Evolutionary conservation across 2,113 vertebrate genomes (phyloP).

Genomic region (Ranitomeya imitator): DNA sequence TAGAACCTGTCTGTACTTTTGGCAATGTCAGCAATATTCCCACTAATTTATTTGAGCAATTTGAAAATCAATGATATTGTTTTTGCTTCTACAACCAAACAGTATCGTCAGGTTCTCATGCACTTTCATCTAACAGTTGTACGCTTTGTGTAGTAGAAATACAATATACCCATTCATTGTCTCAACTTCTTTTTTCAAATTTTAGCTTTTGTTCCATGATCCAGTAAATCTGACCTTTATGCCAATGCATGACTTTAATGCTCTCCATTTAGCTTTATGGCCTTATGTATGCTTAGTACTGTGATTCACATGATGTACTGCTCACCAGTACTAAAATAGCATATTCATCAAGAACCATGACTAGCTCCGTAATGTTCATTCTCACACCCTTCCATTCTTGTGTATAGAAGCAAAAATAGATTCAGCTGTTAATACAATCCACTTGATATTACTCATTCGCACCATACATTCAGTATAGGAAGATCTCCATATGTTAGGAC

Average conservation of each 20-base stretch:
- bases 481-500: background rate
- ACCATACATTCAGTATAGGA: background rate
- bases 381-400: background rate
- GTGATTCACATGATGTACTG: background rate
- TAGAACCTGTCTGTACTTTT: background rate
- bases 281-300: background rate
- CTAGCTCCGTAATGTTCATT: background rate
- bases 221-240: background rate
- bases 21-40: constrained; percentile 7
- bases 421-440: background rate
- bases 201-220: background rate
- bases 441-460: background rate
- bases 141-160: background rate
- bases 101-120: background rate
- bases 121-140: constrained; percentile 7
- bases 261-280: background rate
- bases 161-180: constrained; percentile 10
- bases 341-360: background rate
- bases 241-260: background rate
- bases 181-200: background rate
- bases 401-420: background rate
- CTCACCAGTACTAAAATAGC: constrained; percentile 7
- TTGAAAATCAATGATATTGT: constrained; percentile 1
- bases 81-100: background rate
- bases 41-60: constrained; percentile 13